These are phyloP conservation scores for Aleiodes leptofemur DNA, from an alignment of 2,888 invertebrate genomes.

Conservation along the genomic window DNA sequence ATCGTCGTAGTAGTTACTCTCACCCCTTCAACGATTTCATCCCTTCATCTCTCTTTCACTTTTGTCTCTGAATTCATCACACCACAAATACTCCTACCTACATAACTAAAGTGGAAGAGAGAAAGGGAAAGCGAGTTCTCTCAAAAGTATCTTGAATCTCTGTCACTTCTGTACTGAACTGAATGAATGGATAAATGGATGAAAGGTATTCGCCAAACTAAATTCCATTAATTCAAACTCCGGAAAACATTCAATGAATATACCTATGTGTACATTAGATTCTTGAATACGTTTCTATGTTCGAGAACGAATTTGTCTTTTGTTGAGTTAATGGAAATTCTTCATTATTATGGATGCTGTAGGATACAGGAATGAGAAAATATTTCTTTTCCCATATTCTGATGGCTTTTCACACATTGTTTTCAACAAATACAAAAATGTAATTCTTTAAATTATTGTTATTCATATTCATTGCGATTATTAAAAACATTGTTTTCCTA, in stretches of 20 bases:
- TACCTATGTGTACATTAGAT: too few species aligned
- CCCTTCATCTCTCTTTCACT: conserved; percentile 13
- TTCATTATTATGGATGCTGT: too few species aligned
- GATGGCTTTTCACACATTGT: too few species aligned
- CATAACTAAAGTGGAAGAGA: conserved; percentile 25
- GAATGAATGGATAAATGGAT: conserved; percentile 26
- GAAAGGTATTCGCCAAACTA: conserved; percentile 38
- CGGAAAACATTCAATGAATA: conserved; percentile 48
- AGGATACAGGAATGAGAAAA: too few species aligned
- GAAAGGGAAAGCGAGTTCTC: conserved; percentile 47
- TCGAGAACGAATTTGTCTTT: conserved; percentile 1
- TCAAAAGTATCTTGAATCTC: conserved; percentile 59
- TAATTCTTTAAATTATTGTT: too few species aligned
- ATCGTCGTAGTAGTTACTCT: conserved; percentile 34
- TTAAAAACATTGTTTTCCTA: too few species aligned
- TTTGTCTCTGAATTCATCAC: conserved; percentile 32
- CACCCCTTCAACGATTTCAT: conserved; percentile 33
- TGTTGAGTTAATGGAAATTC: too few species aligned
- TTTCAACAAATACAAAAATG: too few species aligned
- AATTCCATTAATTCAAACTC: conserved; percentile 59
- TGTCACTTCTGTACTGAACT: conserved; percentile 44
- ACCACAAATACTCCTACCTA: conserved; percentile 42
- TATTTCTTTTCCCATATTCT: too few species aligned
- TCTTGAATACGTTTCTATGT: conserved; percentile 20
- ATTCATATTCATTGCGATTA: too few species aligned